Conservation (phyloP, 2,113 vertebrate genomes). For the Mesitornis unicolor region DNA sequence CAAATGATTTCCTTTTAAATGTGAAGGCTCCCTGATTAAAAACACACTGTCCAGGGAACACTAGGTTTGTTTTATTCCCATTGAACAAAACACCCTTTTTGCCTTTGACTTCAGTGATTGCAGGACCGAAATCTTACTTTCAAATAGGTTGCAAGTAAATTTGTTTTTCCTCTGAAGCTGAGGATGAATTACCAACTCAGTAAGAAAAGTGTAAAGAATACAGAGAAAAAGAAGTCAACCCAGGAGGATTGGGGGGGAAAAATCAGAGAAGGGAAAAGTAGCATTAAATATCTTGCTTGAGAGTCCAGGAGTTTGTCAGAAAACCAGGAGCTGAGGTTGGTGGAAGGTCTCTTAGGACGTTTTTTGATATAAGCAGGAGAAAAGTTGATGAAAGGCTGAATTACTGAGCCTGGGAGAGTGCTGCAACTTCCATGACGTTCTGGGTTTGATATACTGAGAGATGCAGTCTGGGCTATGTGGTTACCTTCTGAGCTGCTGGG, state of each 20-base stretch:
- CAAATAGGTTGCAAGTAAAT: not conserved
- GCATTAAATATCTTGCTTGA: not conserved
- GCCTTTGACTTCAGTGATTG: not conserved
- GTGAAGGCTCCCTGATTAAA: not conserved
- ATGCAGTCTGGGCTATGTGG: not conserved
- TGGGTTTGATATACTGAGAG: not conserved
- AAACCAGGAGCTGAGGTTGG: not conserved
- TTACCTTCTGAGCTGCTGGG: not conserved
- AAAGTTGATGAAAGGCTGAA: not conserved
- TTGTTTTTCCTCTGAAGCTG: not conserved
- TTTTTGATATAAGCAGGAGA: not conserved
- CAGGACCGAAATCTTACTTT: not conserved
- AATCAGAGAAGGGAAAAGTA: not conserved
- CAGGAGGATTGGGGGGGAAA: not conserved
- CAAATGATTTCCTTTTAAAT: slow-evolving; percentile 8
- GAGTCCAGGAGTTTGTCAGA: not conserved
- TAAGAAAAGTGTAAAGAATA: not conserved
- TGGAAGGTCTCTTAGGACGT: not conserved
- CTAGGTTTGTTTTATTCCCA: not conserved
- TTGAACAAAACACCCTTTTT: not conserved
- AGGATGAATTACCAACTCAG: not conserved
- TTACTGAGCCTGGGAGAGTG: not conserved
- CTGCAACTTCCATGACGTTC: not conserved
- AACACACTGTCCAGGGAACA: not conserved
- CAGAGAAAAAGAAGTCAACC: not conserved